These are phyloP conservation scores for Steinernema scapterisci DNA, from an alignment of 2,888 invertebrate species.

Conservation along the genomic window DNA sequence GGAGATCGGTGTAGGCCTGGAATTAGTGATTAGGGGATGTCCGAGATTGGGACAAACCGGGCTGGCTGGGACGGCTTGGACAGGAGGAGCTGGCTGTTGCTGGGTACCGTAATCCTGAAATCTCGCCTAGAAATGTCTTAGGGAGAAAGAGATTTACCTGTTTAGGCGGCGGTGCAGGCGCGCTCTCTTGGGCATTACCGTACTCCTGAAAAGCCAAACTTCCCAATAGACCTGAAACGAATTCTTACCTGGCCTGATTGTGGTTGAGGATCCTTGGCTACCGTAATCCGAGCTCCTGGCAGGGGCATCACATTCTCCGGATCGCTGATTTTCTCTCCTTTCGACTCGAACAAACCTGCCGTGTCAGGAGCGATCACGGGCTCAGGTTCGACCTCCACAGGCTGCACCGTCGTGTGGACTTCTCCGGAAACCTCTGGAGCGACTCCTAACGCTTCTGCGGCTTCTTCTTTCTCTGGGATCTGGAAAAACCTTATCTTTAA, in stretches of 20 bases:
- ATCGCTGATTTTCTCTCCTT: neutral
- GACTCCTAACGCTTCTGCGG: neutral
- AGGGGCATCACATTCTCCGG: neutral
- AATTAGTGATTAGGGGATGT: neutral
- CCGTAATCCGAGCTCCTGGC: neutral
- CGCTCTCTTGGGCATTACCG: no score
- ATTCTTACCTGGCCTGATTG: neutral
- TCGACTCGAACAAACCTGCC: neutral
- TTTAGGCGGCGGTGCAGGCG: no score
- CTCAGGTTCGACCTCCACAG: neutral
- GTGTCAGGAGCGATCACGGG: neutral
- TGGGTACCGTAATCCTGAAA: no score
- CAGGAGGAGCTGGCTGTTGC: no score
- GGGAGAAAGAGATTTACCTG: no score
- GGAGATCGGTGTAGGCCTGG: neutral
- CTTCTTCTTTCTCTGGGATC: neutral
- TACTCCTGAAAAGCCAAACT: no score
- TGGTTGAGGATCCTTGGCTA: constrained; percentile 4
- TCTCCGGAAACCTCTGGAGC: neutral
- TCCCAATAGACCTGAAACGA: no score
- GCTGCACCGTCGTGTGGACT: neutral
- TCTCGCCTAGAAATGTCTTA: no score
- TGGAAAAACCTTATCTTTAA: neutral
- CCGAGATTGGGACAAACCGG: no score
- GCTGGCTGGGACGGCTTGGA: no score